Conservation (phyloP, 2,113 vertebrate species). For the Narcine bancroftii region DNA sequence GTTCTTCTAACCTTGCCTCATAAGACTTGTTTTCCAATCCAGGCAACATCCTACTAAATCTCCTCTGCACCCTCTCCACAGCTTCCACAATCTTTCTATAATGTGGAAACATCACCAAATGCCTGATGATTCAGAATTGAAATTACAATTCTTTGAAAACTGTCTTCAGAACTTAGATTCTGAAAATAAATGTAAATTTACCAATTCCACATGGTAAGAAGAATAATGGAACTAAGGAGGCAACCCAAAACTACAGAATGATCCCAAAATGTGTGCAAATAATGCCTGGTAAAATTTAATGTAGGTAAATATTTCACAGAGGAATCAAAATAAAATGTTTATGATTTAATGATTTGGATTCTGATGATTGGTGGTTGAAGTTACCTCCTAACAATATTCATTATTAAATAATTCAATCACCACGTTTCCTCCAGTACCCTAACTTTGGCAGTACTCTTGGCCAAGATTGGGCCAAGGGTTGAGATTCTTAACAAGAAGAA, state of each 20-base stretch:
- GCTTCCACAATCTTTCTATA: too few species aligned
- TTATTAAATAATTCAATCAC: not conserved
- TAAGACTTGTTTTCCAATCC: too few species aligned
- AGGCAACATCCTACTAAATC: too few species aligned
- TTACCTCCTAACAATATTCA: not conserved
- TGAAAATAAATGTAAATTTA: not conserved
- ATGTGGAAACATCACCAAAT: not conserved
- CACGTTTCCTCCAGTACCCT: not conserved
- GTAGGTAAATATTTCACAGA: not conserved
- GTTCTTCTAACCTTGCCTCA: too few species aligned
- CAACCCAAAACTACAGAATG: not conserved
- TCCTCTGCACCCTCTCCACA: too few species aligned
- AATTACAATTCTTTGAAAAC: not conserved
- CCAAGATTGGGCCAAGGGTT: too few species aligned
- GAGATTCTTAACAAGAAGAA: not conserved
- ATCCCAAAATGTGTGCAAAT: not conserved
- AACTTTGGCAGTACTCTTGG: too few species aligned
- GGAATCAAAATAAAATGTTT: not conserved
- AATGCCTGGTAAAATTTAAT: not conserved
- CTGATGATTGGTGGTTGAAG: not conserved
- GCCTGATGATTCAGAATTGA: not conserved
- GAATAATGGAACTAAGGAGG: not conserved
- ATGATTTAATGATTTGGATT: not conserved
- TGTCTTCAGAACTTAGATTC: not conserved
- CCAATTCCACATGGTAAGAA: not conserved